phyloP scores from a whole-genome alignment of 2,888 invertebrate genomes.

The Tetramorium bicarinatum region DNA sequence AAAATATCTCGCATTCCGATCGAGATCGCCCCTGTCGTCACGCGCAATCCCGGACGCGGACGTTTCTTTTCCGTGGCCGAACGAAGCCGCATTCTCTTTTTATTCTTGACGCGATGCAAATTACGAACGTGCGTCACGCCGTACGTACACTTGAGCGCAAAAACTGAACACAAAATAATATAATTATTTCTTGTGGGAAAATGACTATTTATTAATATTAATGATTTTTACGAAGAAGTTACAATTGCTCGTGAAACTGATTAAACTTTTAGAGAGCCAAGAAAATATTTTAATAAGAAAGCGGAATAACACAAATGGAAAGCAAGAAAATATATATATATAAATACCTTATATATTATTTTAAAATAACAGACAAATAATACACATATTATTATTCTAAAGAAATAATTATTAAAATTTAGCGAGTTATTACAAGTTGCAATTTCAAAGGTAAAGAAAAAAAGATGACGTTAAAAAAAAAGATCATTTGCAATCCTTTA shows the following conservation, averaged over 20 bases:
- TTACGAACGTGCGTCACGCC: constrained; percentile 47
- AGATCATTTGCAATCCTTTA: background rate
- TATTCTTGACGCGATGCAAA: constrained; percentile 55
- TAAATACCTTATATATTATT: background rate
- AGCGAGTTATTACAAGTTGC: background rate
- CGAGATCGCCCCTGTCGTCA: constrained; percentile 48
- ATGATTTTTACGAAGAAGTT: background rate
- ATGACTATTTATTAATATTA: background rate
- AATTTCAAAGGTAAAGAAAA: background rate
- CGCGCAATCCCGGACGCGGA: constrained; percentile 40
- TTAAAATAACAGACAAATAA: background rate
- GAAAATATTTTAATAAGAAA: background rate
- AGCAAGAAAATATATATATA: background rate
- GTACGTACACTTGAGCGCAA: constrained; percentile 27
- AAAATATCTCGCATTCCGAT: constrained; percentile 46
- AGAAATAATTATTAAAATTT: background rate
- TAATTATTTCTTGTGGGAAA: background rate
- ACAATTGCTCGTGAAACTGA: background rate
- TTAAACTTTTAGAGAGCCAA: background rate
- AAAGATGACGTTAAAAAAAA: background rate
- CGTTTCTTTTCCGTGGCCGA: constrained; percentile 32
- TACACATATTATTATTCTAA: background rate
- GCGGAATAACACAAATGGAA: background rate
- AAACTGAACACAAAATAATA: background rate
- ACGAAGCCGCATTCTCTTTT: constrained; percentile 32